These are phyloP conservation scores for Oophaga pumilio DNA, from an alignment of 2,113 vertebrate genomes.

Conservation along the genomic window DNA sequence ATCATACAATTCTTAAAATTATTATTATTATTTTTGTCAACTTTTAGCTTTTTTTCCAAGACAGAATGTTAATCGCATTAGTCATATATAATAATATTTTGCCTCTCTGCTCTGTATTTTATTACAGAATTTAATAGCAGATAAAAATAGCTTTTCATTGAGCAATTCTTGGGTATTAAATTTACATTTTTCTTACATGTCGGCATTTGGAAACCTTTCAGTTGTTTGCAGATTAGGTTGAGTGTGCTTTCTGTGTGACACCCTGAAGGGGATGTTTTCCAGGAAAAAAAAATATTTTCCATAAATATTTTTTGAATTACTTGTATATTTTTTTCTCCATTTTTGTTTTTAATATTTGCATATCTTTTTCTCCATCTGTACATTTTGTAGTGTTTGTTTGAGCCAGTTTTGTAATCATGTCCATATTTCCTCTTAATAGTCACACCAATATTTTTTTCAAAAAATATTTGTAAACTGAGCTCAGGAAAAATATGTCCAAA, in stretches of 20 bases:
- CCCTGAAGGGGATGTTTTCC: background rate
- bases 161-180: slow-evolving; percentile 19
- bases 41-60: background rate
- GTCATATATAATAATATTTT: slow-evolving; percentile 26
- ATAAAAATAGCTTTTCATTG: slow-evolving; percentile 11
- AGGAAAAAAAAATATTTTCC: background rate
- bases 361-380: background rate
- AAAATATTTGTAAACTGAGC: background rate
- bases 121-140: slow-evolving; percentile 27
- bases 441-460: background rate
- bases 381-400: background rate
- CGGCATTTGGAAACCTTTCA: background rate
- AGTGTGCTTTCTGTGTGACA: background rate
- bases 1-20: too few relatives aligned
- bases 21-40: background rate
- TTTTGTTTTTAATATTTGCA: background rate
- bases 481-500: background rate
- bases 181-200: slow-evolving; percentile 4
- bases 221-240: slow-evolving; percentile 37
- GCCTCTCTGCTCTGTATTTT: slow-evolving; percentile 33
- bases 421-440: background rate
- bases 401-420: background rate
- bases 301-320: too few relatives aligned
- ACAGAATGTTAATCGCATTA: slow-evolving; percentile 2
- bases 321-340: background rate